Evolutionary conservation across 2,113 vertebrate species (phyloP).

Genomic region (Gadus macrocephalus): DNA sequence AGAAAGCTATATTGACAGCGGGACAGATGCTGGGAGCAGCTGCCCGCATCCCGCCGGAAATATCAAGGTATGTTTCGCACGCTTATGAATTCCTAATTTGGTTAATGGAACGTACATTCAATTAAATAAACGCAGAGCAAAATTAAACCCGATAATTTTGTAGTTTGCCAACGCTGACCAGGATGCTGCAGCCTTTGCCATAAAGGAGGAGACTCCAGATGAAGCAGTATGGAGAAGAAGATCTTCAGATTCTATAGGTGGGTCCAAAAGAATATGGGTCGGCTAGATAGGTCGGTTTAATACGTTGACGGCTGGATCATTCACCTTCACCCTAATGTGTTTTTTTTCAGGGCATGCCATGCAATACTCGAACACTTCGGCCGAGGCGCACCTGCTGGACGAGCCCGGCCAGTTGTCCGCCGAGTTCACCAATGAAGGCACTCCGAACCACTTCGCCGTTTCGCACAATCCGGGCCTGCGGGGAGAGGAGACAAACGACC

Average conservation of each 20-base stretch:
- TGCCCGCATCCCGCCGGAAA: slow-evolving; percentile 37
- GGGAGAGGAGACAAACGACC: slow-evolving; percentile 22
- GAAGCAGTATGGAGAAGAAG: neutral
- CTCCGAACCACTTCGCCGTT: slow-evolving; percentile 31
- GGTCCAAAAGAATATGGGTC: neutral
- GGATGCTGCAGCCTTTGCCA: slow-evolving; percentile 41
- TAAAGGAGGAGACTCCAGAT: slow-evolving; percentile 68
- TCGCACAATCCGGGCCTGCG: slow-evolving; percentile 23
- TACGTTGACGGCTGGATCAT: no score
- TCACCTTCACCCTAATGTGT: neutral
- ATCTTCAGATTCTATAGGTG: neutral
- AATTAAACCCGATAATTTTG: neutral
- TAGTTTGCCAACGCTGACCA: slow-evolving; percentile 57
- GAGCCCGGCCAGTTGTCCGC: slow-evolving; percentile 21
- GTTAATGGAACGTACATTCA: neutral
- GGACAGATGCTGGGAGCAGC: slow-evolving; percentile 27
- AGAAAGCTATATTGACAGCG: slow-evolving; percentile 59
- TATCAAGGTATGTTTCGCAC: slow-evolving; percentile 39
- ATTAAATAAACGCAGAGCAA: neutral
- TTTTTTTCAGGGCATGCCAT: slow-evolving; percentile 31
- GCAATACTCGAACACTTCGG: slow-evolving; percentile 19
- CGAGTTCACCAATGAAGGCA: slow-evolving; percentile 30
- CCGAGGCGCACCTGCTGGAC: slow-evolving; percentile 33
- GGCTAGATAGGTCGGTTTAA: neutral
- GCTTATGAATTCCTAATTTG: neutral